These are phyloP conservation scores for Sus cebifrons DNA, from an alignment of 2,797 vertebrate species.

Conservation along the genomic window DNA sequence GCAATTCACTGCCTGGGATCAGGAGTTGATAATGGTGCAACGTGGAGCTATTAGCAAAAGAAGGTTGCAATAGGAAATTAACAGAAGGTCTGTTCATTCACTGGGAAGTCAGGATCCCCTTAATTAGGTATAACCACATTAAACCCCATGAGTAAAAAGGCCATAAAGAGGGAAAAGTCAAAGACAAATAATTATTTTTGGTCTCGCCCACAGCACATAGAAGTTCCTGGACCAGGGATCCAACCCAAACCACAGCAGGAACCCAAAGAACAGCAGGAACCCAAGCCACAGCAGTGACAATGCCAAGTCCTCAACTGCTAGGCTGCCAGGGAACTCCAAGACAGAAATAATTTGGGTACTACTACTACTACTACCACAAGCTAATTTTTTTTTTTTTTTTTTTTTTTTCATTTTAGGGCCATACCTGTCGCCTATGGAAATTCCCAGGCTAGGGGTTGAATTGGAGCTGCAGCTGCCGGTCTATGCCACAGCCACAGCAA, in stretches of 20 bases:
- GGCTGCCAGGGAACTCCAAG: background rate
- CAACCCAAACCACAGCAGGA: no score
- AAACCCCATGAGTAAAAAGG: background rate
- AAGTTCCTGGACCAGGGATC: no score
- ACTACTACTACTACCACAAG: background rate
- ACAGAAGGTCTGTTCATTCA: constrained; percentile 55
- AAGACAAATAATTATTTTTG: background rate
- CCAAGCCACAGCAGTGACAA: no score
- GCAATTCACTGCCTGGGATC: constrained; percentile 63
- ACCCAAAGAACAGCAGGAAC: no score
- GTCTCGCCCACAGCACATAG: no score
- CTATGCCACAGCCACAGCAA: no score
- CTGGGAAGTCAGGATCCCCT: background rate
- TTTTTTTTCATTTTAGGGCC: no score
- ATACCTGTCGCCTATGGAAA: no score
- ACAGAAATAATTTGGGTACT: background rate
- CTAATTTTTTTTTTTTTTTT: no score
- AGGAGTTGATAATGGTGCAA: constrained; percentile 57
- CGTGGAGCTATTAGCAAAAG: constrained; percentile 44
- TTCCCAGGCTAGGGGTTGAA: no score
- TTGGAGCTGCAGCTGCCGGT: no score
- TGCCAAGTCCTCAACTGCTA: no score
- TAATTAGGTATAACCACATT: background rate
- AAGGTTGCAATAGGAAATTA: constrained; percentile 41
- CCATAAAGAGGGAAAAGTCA: constrained; percentile 4